Conservation (phyloP, 2,797 vertebrate genomes). For the Smutsia temminckii region DNA sequence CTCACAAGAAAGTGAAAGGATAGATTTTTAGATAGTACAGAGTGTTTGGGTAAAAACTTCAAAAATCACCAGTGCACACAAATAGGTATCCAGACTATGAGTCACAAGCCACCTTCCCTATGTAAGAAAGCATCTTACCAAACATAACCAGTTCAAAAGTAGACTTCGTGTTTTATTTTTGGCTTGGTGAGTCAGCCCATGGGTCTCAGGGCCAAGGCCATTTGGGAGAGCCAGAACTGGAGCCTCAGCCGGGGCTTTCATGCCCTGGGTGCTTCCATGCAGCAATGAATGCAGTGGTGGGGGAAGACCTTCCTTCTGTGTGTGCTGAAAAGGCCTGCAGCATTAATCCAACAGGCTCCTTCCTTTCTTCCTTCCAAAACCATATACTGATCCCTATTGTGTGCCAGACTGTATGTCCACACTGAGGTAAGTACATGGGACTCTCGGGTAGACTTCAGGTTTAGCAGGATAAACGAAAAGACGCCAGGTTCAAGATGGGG, state of each 20-base stretch:
- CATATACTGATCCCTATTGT: rapidly evolving
- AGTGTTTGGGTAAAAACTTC: constrained; percentile 38
- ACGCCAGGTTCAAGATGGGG: not conserved
- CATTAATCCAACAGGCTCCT: not conserved
- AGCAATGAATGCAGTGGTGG: rapidly evolving
- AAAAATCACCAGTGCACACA: not conserved
- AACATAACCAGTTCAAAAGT: constrained; percentile 73
- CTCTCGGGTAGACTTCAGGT: not conserved
- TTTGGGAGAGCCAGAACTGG: not conserved
- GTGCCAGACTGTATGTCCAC: not conserved
- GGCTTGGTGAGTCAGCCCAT: constrained; percentile 76
- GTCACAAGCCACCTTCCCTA: constrained; percentile 66
- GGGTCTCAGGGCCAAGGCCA: constrained; percentile 64
- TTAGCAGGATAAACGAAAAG: not conserved
- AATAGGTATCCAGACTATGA: constrained; percentile 71
- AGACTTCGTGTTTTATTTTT: constrained; percentile 76
- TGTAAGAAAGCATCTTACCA: constrained; percentile 65
- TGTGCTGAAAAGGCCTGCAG: rapidly evolving
- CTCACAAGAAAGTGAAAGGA: constrained; percentile 55
- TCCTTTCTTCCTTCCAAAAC: not conserved
- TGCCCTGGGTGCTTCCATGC: not conserved
- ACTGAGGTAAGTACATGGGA: not conserved
- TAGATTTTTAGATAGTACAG: constrained; percentile 36
- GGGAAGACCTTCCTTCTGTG: not conserved
- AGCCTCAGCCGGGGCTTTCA: not conserved